Base-by-base conservation (phyloP, 2,888 invertebrate species). In the Phengaris arion region DNA sequence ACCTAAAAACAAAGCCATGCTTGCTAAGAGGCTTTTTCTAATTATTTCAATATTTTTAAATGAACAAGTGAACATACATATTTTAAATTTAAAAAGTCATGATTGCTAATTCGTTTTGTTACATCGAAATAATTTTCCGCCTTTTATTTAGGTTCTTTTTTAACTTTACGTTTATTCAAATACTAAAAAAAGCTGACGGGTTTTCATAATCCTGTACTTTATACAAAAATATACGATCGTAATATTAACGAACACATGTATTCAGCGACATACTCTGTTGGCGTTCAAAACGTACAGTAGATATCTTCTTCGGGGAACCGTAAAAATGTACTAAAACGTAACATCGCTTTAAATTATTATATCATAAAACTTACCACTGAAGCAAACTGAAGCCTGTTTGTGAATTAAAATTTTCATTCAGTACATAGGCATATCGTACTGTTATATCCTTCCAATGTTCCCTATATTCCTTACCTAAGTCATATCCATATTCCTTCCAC, bases 1-100 rank as follows among this genome's bases (percentile, higher is more conserved):
- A 80, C 73, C 74, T 57, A 57, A n/a, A 57, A 57, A 15, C 57
- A 57, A 15, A 57, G 15, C 15, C 57, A 57, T 9, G 57, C 57
- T 57, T 15, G 35, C 4, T 15, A 57, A 15, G 15, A 57, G 15
- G 57, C 57, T 57, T 57, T 57, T 35, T 35, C 57, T 57, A 57
- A 57, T 57, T 57, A 57, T 57, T 57, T 57, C 15, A 57, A 57
- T 57, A 15, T 15, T 57, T 57, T 57, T 6, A 57, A 57, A 57
- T 8, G 15, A n/a, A 15, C 15, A 15, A 57, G 15, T 57, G 57
- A 57, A 57, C 57, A 15, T 57, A n/a, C 13, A 57, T 57, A 15
- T 57, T 57, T 57, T 9, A 57, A 15, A 57, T 2, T 57, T 57
- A 57, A 57, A 57, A 57, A 15, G 22, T 57, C 57, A 15, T 57